Evolutionary conservation across 2,888 invertebrate species (phyloP).

Genomic region (Dichetophora obliterata): DNA sequence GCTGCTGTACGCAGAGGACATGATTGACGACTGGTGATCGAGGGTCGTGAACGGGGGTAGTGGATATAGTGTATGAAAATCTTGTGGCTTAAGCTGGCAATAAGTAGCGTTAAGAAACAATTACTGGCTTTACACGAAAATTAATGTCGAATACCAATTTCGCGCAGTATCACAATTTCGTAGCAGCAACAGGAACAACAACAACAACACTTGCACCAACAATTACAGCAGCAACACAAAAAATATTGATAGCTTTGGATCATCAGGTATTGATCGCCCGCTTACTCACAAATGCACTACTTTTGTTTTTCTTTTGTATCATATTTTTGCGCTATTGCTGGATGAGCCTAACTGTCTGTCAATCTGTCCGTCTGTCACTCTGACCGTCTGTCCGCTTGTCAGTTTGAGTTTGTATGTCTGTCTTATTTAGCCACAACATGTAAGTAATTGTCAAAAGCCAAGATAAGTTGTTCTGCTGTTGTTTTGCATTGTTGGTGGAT

Average conservation of each 20-base stretch:
- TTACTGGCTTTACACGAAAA: constrained; percentile 50
- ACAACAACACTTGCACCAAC: constrained; percentile 13
- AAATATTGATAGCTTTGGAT: constrained; percentile 21
- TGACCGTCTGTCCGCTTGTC: not conserved
- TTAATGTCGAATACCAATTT: constrained; percentile 51
- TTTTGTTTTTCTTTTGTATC: constrained; percentile 28
- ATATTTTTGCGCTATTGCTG: constrained; percentile 26
- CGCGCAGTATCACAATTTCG: constrained; percentile 45
- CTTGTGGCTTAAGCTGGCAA: constrained; percentile 27
- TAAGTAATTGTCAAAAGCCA: constrained; percentile 21
- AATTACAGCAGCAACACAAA: constrained; percentile 9
- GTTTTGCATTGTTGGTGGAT: not conserved
- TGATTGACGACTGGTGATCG: not conserved
- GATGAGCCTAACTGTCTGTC: constrained; percentile 22
- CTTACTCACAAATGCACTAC: constrained; percentile 8
- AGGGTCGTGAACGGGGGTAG: not conserved
- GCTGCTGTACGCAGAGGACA: not conserved
- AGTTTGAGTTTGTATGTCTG: constrained; percentile 7
- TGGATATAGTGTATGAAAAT: constrained; percentile 1
- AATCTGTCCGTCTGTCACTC: constrained; percentile 17
- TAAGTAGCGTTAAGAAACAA: constrained; percentile 54
- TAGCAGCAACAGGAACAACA: constrained; percentile 18
- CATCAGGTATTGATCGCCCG: constrained; percentile 28
- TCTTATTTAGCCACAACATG: not conserved
- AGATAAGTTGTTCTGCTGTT: not conserved